A percentile compares a stretch with the other conserved stretches of the same genome.
Evolutionary conservation across 2,888 invertebrate species (phyloP).

Genomic region (Euzetes globulus): DNA sequence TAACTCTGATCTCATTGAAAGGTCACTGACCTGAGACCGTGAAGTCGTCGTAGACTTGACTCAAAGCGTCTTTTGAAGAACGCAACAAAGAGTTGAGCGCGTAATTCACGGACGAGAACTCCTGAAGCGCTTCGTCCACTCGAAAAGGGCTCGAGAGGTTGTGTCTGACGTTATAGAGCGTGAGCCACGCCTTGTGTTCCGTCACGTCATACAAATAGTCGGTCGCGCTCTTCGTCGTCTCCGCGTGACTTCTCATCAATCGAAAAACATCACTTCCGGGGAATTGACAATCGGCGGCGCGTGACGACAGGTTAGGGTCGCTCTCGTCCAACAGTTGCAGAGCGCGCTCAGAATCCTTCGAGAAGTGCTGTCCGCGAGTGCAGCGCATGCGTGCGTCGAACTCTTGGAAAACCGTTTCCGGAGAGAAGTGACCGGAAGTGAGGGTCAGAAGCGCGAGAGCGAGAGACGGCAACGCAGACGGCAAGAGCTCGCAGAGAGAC

Average conservation of each 20-base stretch:
- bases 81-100: slow-evolving; percentile 39
- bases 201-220: slow-evolving; percentile 43
- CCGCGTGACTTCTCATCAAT: slow-evolving; percentile 41
- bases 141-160: slow-evolving; percentile 42
- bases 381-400: neutral
- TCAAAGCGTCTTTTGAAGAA: slow-evolving; percentile 54
- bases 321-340: slow-evolving; percentile 48
- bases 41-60: slow-evolving; percentile 50
- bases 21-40: slow-evolving; percentile 38
- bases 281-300: slow-evolving; percentile 58
- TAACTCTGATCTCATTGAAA: too few relatives aligned
- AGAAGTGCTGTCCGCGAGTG: neutral
- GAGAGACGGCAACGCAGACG: slow-evolving; percentile 45
- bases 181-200: slow-evolving; percentile 43
- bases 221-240: slow-evolving; percentile 41
- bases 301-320: slow-evolving; percentile 58
- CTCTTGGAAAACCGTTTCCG: neutral
- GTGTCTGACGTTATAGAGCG: slow-evolving; percentile 42
- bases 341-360: neutral
- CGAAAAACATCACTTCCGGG: slow-evolving; percentile 56
- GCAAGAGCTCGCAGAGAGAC: slow-evolving; percentile 45
- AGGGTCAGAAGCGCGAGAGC: slow-evolving; percentile 43
- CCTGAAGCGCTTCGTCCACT: slow-evolving; percentile 45
- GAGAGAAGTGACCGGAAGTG: neutral
- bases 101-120: slow-evolving; percentile 40